These are phyloP conservation scores for Champsocephalus gunnari DNA, from an alignment of 2,797 vertebrate species.

Conservation along the genomic window DNA sequence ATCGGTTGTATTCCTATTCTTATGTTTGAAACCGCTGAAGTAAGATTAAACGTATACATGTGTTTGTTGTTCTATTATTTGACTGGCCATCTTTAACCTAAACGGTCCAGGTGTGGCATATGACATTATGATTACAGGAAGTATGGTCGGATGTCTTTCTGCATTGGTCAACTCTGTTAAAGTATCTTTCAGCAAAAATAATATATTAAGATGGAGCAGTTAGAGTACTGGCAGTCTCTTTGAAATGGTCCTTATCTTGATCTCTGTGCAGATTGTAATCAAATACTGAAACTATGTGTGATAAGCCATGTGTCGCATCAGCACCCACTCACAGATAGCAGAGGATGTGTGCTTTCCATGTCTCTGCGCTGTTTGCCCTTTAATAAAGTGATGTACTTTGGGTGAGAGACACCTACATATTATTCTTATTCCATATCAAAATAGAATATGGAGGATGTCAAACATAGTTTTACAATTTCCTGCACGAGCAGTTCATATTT, in stretches of 20 bases:
- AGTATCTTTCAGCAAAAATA: not conserved
- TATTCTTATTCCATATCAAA: not conserved
- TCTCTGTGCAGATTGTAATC: conserved; percentile 33
- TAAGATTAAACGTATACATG: not conserved
- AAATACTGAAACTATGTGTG: not conserved
- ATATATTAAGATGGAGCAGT: not conserved
- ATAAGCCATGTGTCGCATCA: conserved; percentile 12
- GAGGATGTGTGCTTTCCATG: not conserved
- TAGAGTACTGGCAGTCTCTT: not conserved
- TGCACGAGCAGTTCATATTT: not conserved
- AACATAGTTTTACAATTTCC: not conserved
- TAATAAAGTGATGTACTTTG: not conserved
- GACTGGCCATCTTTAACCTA: not conserved
- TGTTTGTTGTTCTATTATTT: not conserved
- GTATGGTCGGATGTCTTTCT: not conserved
- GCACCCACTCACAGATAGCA: conserved; percentile 1
- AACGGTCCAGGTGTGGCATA: not conserved
- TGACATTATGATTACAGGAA: not conserved
- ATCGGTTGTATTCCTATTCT: no score
- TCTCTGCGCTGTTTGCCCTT: no score
- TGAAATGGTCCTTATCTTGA: conserved; percentile 9
- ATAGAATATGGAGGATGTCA: not conserved
- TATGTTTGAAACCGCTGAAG: not conserved
- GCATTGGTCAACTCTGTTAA: not conserved
- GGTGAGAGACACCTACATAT: not conserved